Evolutionary conservation across 2,888 invertebrate species (phyloP).

Genomic region (Standfussiana lucernea): DNA sequence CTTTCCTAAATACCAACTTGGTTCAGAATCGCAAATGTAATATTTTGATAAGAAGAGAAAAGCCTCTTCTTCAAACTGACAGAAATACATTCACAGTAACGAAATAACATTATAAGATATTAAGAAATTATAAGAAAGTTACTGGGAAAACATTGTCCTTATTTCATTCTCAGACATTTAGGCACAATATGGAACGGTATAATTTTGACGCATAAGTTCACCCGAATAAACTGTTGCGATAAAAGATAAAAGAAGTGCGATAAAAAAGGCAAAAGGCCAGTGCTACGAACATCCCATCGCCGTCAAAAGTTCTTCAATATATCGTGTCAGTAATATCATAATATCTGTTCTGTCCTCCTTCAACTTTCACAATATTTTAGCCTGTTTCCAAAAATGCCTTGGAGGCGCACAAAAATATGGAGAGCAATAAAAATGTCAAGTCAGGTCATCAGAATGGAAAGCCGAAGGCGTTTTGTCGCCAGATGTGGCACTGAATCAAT

Average conservation of each 20-base stretch:
- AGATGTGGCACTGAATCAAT: slow-evolving; percentile 90
- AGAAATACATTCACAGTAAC: slow-evolving; percentile 16
- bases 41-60: neutral
- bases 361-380: slow-evolving; percentile 88
- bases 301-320: slow-evolving; percentile 82
- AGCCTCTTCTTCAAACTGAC: neutral
- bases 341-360: slow-evolving; percentile 84
- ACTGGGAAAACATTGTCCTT: slow-evolving; percentile 20
- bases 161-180: slow-evolving; percentile 63
- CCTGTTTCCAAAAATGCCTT: slow-evolving; percentile 85
- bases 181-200: slow-evolving; percentile 54
- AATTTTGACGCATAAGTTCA: slow-evolving; percentile 60
- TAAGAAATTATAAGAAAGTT: slow-evolving; percentile 32
- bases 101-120: slow-evolving; percentile 30
- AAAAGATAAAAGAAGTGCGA: slow-evolving; percentile 74
- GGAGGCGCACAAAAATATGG: slow-evolving; percentile 87
- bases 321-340: slow-evolving; percentile 84
- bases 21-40: neutral
- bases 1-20: neutral
- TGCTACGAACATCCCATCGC: slow-evolving; percentile 69
- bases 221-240: slow-evolving; percentile 64
- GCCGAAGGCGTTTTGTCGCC: slow-evolving; percentile 89
- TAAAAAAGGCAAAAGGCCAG: slow-evolving; percentile 72
- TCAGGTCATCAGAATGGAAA: slow-evolving; percentile 90
- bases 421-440: slow-evolving; percentile 90